Conservation (phyloP, 2,888 invertebrate genomes). For the Harpagoxenus sublaevis region DNA sequence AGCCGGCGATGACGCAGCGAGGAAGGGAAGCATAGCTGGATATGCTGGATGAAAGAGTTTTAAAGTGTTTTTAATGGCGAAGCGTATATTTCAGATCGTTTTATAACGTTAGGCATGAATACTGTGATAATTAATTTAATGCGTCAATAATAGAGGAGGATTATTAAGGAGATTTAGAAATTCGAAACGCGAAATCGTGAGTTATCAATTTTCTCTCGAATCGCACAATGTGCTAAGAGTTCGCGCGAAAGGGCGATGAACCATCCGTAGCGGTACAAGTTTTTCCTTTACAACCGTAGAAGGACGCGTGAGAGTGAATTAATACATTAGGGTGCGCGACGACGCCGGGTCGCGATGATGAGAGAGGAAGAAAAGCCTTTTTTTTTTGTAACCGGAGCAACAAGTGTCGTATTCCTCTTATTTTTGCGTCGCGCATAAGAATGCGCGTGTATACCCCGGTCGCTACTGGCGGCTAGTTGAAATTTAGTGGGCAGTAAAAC, state of each 20-base stretch:
- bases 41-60: constrained; percentile 7
- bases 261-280: constrained; percentile 2
- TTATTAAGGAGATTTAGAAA: neutral
- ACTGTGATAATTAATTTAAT: neutral
- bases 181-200: neutral
- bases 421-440: constrained; percentile 69
- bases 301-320: constrained; percentile 31
- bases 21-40: neutral
- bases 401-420: constrained; percentile 81
- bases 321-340: constrained; percentile 27
- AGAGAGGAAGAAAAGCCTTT: constrained; percentile 37
- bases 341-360: constrained; percentile 2
- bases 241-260: neutral
- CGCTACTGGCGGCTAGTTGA: constrained; percentile 76
- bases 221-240: neutral
- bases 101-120: neutral
- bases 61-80: constrained; percentile 18
- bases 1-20: neutral
- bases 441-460: constrained; percentile 57
- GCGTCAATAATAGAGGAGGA: neutral
- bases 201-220: neutral
- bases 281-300: constrained; percentile 11
- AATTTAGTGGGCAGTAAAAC: constrained; percentile 84
- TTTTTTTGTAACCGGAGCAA: constrained; percentile 74
- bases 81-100: constrained; percentile 42